Conservation (phyloP, 2,113 vertebrate species). For the Excalfactoria chinensis region DNA sequence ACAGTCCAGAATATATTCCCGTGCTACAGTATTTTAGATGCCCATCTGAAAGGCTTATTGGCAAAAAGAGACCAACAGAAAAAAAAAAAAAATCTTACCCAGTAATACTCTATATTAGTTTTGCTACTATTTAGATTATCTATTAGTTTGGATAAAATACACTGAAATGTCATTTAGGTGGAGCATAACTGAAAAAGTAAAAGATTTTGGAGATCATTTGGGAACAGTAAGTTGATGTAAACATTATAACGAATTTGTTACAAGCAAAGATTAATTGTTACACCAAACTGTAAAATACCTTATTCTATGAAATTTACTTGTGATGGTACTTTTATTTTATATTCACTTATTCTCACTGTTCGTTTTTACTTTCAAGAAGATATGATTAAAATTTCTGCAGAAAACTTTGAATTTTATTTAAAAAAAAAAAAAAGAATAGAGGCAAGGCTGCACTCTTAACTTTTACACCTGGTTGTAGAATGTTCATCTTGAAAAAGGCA, state of each 20-base stretch:
- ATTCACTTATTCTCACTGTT: conserved; percentile 41
- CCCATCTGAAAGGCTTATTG: not conserved
- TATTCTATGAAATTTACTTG: conserved; percentile 50
- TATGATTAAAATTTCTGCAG: conserved; percentile 56
- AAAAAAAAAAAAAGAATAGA: conserved; percentile 15
- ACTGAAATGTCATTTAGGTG: not conserved
- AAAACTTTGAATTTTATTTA: conserved; percentile 33
- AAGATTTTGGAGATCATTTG: not conserved
- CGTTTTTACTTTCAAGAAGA: conserved; percentile 28
- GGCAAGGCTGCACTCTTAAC: not conserved
- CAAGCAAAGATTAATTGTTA: not conserved
- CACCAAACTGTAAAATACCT: conserved; percentile 34
- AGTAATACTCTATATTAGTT: not conserved
- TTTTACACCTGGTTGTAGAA: not conserved
- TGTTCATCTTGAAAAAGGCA: not conserved
- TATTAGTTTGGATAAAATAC: not conserved
- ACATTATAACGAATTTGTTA: conserved; percentile 29
- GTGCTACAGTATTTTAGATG: not conserved
- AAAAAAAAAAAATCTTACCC: not conserved
- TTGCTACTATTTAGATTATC: not conserved
- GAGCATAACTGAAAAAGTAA: not conserved
- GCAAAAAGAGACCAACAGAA: not conserved
- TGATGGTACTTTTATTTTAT: conserved; percentile 32
- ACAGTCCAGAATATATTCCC: not conserved
- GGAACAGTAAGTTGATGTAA: not conserved